Conservation (phyloP, 1,140 invertebrate species). For the Pseudomyrmex gracilis region DNA sequence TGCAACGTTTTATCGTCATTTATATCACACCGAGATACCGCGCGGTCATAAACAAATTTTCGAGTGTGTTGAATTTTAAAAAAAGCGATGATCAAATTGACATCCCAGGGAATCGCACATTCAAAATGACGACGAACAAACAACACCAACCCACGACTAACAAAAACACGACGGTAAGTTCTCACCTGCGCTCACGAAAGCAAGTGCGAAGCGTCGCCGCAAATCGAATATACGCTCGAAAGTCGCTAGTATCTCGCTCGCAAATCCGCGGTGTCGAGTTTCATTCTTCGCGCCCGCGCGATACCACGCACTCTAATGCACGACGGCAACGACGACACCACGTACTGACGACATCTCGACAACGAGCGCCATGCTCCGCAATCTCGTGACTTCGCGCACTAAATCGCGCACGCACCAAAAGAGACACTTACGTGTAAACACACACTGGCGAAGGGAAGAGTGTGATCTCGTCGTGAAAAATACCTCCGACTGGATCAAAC, state of each 20-base stretch:
- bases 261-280: constrained; percentile 58
- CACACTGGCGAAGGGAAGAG: constrained; percentile 5
- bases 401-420: constrained; percentile 12
- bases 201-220: constrained; percentile 36
- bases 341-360: no score
- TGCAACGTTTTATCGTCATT: no score
- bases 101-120: not conserved
- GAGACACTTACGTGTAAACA: constrained; percentile 58
- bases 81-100: constrained; percentile 2
- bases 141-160: not conserved
- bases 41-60: not conserved
- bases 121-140: not conserved
- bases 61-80: not conserved
- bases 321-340: constrained; percentile 23
- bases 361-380: constrained; percentile 5
- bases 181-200: constrained; percentile 26
- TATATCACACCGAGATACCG: no score
- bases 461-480: not conserved
- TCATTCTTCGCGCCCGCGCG: constrained; percentile 57
- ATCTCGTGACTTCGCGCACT: constrained; percentile 7
- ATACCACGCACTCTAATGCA: constrained; percentile 8
- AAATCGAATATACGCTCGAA: constrained; percentile 1
- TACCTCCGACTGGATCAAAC: not conserved
- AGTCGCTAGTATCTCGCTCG: constrained; percentile 20
- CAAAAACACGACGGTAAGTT: not conserved